phyloP scores from a whole-genome alignment of 1,140 invertebrate genomes.

The Zophobas atratus region DNA sequence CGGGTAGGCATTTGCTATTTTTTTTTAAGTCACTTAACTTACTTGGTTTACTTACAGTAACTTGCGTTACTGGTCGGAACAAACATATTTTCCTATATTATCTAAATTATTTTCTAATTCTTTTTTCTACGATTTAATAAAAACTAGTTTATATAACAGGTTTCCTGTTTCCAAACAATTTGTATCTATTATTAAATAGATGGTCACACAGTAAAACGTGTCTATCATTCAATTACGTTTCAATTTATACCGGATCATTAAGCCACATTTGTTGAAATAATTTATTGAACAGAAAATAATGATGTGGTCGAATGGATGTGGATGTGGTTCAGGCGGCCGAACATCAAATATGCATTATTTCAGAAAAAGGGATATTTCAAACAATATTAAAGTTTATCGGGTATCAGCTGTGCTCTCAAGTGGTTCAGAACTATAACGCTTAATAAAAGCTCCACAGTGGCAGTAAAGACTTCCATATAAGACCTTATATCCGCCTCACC shows the following conservation, averaged over 20 bases:
- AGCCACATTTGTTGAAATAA: conserved; percentile 12
- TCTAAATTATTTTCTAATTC: no score
- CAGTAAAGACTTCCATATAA: conserved; percentile 37
- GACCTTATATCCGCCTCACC: conserved; percentile 36
- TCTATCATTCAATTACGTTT: not conserved
- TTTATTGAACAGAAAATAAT: conserved; percentile 20
- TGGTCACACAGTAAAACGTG: not conserved
- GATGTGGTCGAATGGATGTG: conserved; percentile 15
- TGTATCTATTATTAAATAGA: not conserved
- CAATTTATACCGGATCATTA: not conserved
- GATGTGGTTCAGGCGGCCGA: not conserved
- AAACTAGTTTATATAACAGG: no score
- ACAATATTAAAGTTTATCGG: conserved; percentile 47
- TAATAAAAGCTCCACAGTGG: conserved; percentile 45
- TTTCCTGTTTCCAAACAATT: no score
- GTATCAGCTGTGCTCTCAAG: conserved; percentile 43
- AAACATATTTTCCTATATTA: no score
- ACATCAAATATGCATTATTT: conserved; percentile 45
- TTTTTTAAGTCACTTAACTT: no score
- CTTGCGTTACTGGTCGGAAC: no score
- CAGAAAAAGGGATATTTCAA: conserved; percentile 38
- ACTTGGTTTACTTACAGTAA: no score
- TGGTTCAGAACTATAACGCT: conserved; percentile 32
- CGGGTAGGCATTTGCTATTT: no score
- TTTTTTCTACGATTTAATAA: no score